phyloP scores from a whole-genome alignment of 2,797 vertebrate genomes.

The Leptoclinus maculatus region DNA sequence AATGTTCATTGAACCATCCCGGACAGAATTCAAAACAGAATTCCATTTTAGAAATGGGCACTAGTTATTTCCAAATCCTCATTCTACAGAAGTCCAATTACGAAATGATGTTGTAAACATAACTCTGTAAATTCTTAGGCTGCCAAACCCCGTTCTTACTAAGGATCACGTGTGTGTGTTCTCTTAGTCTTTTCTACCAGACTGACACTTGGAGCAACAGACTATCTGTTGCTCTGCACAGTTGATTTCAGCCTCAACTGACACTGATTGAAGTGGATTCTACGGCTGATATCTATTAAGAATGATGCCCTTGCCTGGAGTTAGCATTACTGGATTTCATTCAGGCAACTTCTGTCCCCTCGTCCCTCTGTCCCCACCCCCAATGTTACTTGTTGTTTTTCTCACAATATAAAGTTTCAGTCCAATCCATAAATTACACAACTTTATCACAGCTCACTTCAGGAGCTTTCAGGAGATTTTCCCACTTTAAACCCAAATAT shows the following conservation, averaged over 20 bases:
- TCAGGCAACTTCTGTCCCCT: neutral
- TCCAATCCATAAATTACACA: neutral
- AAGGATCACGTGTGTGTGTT: neutral
- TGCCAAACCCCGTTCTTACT: neutral
- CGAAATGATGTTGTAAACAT: neutral
- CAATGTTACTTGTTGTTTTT: neutral
- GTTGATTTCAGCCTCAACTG: neutral
- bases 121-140: neutral
- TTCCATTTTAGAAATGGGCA: neutral
- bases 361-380: neutral
- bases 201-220: neutral
- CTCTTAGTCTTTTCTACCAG: neutral
- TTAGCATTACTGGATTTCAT: neutral
- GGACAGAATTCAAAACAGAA: neutral
- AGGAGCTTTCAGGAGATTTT: neutral
- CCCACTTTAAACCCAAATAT: neutral
- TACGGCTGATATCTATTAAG: neutral
- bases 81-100: neutral
- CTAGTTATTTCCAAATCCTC: neutral
- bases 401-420: neutral
- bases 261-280: neutral
- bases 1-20: slow-evolving; percentile 16
- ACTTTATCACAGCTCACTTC: neutral
- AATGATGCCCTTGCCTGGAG: neutral
- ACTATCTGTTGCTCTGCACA: slow-evolving; percentile 6